Percentiles rank a stretch among this genome's conserved stretches.
Evolutionary conservation across 92 coral and sea anemone species (phyloP).

Genomic region (Epizoanthus stellaris): DNA sequence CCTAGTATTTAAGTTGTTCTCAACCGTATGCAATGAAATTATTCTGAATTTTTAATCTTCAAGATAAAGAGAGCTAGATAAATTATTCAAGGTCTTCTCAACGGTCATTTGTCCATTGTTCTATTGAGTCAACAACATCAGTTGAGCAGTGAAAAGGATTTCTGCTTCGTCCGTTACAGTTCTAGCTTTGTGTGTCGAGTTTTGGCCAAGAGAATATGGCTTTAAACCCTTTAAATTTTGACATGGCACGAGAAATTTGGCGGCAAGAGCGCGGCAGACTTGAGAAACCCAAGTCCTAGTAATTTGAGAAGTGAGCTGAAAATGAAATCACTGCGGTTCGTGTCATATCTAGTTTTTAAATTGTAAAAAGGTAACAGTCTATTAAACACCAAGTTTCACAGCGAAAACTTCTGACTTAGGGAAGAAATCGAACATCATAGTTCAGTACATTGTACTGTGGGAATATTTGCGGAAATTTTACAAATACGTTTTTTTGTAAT

Average conservation of each 20-base stretch:
- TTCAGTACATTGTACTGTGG: not conserved
- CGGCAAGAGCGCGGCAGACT: constrained; percentile 26
- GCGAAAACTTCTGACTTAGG: not conserved
- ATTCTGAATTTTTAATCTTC: not conserved
- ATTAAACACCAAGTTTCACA: not conserved
- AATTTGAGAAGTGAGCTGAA: constrained; percentile 16
- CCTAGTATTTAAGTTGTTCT: not conserved
- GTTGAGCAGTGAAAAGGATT: not conserved
- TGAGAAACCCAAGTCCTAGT: not conserved
- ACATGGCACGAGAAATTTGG: not conserved
- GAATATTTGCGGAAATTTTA: not conserved
- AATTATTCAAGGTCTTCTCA: constrained; percentile 27
- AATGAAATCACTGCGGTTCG: not conserved
- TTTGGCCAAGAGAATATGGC: not conserved
- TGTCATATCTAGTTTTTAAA: not conserved
- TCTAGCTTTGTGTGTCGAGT: not conserved
- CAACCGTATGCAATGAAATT: not conserved
- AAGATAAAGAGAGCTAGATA: constrained; percentile 8
- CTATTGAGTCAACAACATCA: not conserved
- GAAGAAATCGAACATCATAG: not conserved
- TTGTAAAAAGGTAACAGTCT: not conserved
- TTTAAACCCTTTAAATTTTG: not conserved
- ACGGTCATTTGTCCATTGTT: constrained; percentile 34
- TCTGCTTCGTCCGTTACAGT: constrained; percentile 33
- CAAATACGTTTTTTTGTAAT: not conserved